Percentiles rank a stretch among this genome's conserved stretches.
phyloP scores from a whole-genome alignment of 92 coral and sea anemone genomes.

The Scolanthus callimorphus region DNA sequence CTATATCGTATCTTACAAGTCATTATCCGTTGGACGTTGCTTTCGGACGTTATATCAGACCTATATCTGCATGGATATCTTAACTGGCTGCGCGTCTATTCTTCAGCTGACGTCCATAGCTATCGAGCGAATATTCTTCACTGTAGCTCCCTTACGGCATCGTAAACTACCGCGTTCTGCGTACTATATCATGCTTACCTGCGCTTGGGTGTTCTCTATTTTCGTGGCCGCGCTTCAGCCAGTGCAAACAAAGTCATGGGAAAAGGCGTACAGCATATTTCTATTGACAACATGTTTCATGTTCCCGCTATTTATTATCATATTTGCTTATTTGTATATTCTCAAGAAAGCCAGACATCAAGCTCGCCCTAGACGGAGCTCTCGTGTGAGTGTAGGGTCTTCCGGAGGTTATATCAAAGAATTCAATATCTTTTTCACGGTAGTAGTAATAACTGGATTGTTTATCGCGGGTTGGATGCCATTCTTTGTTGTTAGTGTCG shows the following conservation, averaged over 20 bases:
- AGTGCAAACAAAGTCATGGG: constrained; percentile 33
- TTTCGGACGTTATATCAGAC: constrained; percentile 30
- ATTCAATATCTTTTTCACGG: constrained; percentile 62
- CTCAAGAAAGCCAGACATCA: constrained; percentile 68
- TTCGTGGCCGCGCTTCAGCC: constrained; percentile 53
- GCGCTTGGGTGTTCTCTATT: constrained; percentile 63
- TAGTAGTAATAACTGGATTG: constrained; percentile 64
- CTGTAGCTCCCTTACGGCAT: constrained; percentile 69
- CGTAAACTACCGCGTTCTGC: constrained; percentile 53
- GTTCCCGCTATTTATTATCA: constrained; percentile 60
- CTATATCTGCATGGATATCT: constrained; percentile 66
- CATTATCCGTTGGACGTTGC: constrained; percentile 37
- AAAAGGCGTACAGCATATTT: constrained; percentile 34
- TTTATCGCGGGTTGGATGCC: constrained; percentile 84
- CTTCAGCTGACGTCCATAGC: constrained; percentile 88
- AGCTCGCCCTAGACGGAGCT: constrained; percentile 26
- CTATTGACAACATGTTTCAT: constrained; percentile 52
- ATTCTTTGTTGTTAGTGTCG: constrained; percentile 53
- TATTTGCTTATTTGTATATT: constrained; percentile 52
- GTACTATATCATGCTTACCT: constrained; percentile 46
- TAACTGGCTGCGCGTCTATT: constrained; percentile 90
- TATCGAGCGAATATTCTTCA: constrained; percentile 72
- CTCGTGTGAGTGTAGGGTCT: constrained; percentile 35
- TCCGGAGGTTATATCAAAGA: constrained; percentile 67
- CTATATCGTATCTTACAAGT: constrained; percentile 46